Base-by-base conservation (phyloP, 2,888 invertebrate genomes). In the Amphipoea oculea region DNA sequence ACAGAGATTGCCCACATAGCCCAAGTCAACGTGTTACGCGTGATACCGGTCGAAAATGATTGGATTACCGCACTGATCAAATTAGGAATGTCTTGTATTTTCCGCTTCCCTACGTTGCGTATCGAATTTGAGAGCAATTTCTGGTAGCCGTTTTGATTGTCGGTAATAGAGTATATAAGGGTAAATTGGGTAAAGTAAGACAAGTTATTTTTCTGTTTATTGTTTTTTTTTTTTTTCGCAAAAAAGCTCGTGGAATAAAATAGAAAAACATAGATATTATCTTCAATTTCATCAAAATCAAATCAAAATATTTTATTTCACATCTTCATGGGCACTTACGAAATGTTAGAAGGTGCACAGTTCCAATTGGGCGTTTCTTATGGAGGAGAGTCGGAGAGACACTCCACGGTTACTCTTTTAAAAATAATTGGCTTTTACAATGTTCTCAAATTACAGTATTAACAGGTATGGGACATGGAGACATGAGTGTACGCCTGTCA, bases 21-120 rank as follows among this genome's bases (percentile, higher is more conserved):
- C 85, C 82, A 85, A 88, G 85, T 86, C 87, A 89, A 89, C 87
- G 23, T 57, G 57, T 57, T 57, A 57, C 23, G 89, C 88, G 90
- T 91, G 91, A 92, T 91, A 90, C 86, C 87, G 90, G 90, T 92
- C 89, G 89, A 90, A 92, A 92, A 93, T 94, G 93, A 96, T 95
- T 95, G 94, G 94, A 95, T 95, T 95, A 94, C 81, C 90, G 89
- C 84, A 89, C 91, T 94, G 94, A 96, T 95, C 95, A 93, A 95
- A 96, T 96, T 95, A 95, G 92, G 92, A 92, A 94, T 92, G 93
- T 93, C 92, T 92, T 91, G 90, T 94, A 94, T 95, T 94, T 94
- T 94, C 93, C 93, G 92, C 91, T 89, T 91, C 91, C 88, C 54
- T 54, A 9, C 65, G 89, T 86, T 87, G 89, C 89, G 87, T 88